Conservation (phyloP, 2,888 invertebrate genomes). For the Stegophylla sp. region DNA sequence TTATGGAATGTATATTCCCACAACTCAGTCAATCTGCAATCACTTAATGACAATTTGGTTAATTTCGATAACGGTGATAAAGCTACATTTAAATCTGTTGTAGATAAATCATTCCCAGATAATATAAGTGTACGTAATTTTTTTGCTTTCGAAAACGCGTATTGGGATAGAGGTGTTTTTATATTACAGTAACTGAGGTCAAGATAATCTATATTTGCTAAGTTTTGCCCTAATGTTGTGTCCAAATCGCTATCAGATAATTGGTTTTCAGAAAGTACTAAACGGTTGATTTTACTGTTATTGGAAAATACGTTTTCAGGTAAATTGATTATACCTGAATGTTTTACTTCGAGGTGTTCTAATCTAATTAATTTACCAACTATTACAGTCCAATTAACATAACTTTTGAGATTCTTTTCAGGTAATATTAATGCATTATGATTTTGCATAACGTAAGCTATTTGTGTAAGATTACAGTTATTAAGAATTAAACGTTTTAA, state of each 20-base stretch:
- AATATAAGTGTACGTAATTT: slow-evolving; percentile 72
- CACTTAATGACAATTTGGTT: slow-evolving; percentile 73
- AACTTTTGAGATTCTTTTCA: slow-evolving; percentile 69
- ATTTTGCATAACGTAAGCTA: slow-evolving; percentile 69
- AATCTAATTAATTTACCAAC: slow-evolving; percentile 71
- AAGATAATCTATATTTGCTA: slow-evolving; percentile 72
- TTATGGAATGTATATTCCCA: slow-evolving; percentile 73
- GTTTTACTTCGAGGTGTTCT: slow-evolving; percentile 72
- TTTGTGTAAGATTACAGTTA: slow-evolving; percentile 70
- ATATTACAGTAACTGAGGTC: slow-evolving; percentile 76
- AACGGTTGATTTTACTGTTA: slow-evolving; percentile 71
- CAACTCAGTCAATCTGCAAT: slow-evolving; percentile 72
- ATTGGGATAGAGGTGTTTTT: slow-evolving; percentile 73
- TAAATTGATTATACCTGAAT: slow-evolving; percentile 70
- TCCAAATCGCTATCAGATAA: slow-evolving; percentile 73
- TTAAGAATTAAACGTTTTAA: slow-evolving; percentile 73
- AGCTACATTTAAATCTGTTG: slow-evolving; percentile 73
- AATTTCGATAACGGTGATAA: slow-evolving; percentile 72
- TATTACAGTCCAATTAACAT: slow-evolving; percentile 70
- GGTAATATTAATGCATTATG: slow-evolving; percentile 74
- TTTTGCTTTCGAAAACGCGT: slow-evolving; percentile 74
- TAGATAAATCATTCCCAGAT: slow-evolving; percentile 74
- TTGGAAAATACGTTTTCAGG: slow-evolving; percentile 74
- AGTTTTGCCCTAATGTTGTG: slow-evolving; percentile 71
- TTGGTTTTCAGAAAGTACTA: slow-evolving; percentile 73